Base-by-base conservation (phyloP, 2,888 invertebrate genomes). In the Agapetus fuscipes region DNA sequence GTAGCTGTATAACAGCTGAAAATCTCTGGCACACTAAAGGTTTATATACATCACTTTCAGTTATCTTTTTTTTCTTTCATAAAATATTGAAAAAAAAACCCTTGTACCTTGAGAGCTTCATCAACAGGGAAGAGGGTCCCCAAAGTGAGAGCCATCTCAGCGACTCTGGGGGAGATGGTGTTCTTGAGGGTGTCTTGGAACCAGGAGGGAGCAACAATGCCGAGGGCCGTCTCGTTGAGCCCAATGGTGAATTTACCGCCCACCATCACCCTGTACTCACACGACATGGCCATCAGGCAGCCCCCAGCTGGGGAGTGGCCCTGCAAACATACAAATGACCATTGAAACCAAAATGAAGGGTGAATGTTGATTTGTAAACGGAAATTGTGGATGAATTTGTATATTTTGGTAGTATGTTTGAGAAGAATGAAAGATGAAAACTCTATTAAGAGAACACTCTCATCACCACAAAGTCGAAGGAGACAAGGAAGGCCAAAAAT, bases 181-280 rank as follows among this genome's bases (percentile, higher is more conserved):
- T 73, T 71, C 10, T 53, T 52, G 59, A 74, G 66, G 1, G 69
- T 48, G 0, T 62, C 54, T 50, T 66, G 61, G 44, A 75, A 69
- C 82, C 81, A 84, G 45, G 60, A 59, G 0, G 80, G 78, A 5
- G 82, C 80, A 4, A 74, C 62, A 45, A 84, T 75, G 3, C 85
- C 87, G 24, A 88, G 59, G 45, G 74, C 66, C 0, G 84, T 80
- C 64, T 88, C 88, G 55, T 87, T 87, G 2, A 88, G 58, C 1
- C 87, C 87, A 48, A 87, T 86, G 7, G 72, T 76, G 48, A 66
- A 76, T 46, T 79, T 76, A 0, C 65, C 66, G 2, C 71, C 70
- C 9, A 83, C 70, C 10, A 83, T 78, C 5, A 79, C 65, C 51
- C 83, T 66, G 53, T 82, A 80, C 56, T 83, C 83, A 53, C 78